Evolutionary conservation across 2,113 vertebrate species (phyloP), one percentile per base, ranked within the genome.

Genomic region (Pelecanus crispus): DNA sequence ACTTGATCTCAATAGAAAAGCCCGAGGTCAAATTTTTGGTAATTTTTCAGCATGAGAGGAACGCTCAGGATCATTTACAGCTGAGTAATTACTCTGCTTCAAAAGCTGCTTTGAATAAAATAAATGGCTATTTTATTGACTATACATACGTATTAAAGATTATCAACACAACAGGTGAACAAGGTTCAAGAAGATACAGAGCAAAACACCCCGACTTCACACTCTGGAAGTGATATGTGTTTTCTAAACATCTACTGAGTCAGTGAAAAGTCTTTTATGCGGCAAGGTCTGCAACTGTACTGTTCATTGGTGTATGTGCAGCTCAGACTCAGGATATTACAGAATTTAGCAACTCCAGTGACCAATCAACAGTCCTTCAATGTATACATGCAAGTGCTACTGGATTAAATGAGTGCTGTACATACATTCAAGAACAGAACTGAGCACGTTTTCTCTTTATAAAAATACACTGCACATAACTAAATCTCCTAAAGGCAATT

Each of bases 111-210:
- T 86, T 81, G 71, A 90, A 86, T 80, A 88, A 94, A 91, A 92
- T 55, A 66, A 90, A 94, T 82, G 19, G 28, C 40, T 90, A 42
- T 90, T 95, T 95, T 96, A 96, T 96, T 95, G 88, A 90, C 85
- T 88, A 38, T 25, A 83, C 53, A 90, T 53, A 88, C 22, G 50
- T 42, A 70, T 29, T 58, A 88, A 58, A 53, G 38, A 86, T 10
- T 58, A 86, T n/a, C 74, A 85, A 47, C 34, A 36, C 11, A 79
- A 72, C 44, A 83, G 67, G 2, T 66, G 53, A 94, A 80, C 16
- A 90, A 53, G 4, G 1, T 21, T 87, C 45, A 63, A 45, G 67
- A 70, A 62, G 18, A 55, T 28, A 55, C 1, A 81, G 7, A 81
- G 19, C 52, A 78, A 59, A 47, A 47, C 25, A 61, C 49, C 22